Evolutionary conservation across 2,797 vertebrate genomes (phyloP).

Genomic region (Sebastes minor): DNA sequence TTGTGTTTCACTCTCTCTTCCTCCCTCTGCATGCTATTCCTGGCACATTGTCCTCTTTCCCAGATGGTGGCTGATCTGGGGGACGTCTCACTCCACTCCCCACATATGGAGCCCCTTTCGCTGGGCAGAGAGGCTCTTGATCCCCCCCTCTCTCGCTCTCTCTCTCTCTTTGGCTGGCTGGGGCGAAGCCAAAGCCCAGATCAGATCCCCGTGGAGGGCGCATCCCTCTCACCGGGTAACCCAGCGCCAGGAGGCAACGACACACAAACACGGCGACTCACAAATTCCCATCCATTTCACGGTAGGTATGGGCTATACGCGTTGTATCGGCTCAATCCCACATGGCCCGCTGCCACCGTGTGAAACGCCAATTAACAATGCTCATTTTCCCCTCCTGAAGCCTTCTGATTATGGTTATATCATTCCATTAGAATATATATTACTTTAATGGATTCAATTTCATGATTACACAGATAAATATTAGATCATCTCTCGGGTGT

Average conservation of each 20-base stretch:
- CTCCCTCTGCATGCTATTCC: slow-evolving; percentile 27
- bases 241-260: background rate
- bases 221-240: slow-evolving; percentile 33
- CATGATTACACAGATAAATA: slow-evolving; percentile 61
- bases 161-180: slow-evolving; percentile 27
- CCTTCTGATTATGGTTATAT: slow-evolving; percentile 36
- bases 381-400: slow-evolving; percentile 26
- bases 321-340: slow-evolving; percentile 1
- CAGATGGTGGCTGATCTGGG: slow-evolving; percentile 66
- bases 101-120: slow-evolving; percentile 64
- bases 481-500: slow-evolving; percentile 38
- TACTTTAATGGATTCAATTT: slow-evolving; percentile 55
- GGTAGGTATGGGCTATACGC: background rate
- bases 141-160: background rate
- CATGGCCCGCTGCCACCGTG: slow-evolving; percentile 16
- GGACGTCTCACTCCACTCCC: slow-evolving; percentile 60
- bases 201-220: slow-evolving; percentile 30
- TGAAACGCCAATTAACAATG: slow-evolving; percentile 39
- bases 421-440: slow-evolving; percentile 52
- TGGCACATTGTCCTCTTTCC: slow-evolving; percentile 51
- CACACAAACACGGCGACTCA: background rate
- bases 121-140: slow-evolving; percentile 57
- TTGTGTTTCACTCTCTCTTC: background rate
- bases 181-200: slow-evolving; percentile 40
- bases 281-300: slow-evolving; percentile 11